These are phyloP conservation scores for Calcarius lapponicus DNA, from an alignment of 2,797 vertebrate genomes.

Conservation along the genomic window DNA sequence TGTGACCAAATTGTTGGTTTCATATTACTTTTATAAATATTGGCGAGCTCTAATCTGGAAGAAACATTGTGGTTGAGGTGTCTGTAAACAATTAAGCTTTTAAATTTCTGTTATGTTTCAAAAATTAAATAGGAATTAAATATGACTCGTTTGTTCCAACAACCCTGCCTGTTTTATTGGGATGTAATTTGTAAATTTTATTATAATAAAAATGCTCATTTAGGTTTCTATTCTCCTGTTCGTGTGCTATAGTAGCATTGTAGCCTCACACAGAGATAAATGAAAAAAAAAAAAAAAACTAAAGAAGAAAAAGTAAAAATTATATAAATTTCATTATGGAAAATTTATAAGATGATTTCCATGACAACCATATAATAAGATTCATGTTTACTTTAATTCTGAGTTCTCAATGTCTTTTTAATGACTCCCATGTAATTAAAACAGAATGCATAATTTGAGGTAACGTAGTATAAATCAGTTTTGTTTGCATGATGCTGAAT, in stretches of 20 bases:
- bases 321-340: slow-evolving; percentile 35
- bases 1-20: not conserved
- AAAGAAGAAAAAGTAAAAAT: not conserved
- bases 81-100: not conserved
- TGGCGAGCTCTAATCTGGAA: not conserved
- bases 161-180: not conserved
- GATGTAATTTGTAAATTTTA: not conserved
- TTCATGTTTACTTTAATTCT: slow-evolving; percentile 71
- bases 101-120: not conserved
- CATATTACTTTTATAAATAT: not conserved
- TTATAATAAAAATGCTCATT: not conserved
- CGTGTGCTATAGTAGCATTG: not conserved
- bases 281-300: not conserved
- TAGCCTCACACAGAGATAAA: not conserved
- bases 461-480: slow-evolving; percentile 47
- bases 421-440: slow-evolving; percentile 77
- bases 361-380: slow-evolving; percentile 76
- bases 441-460: slow-evolving; percentile 65
- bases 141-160: not conserved
- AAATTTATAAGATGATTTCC: slow-evolving; percentile 72
- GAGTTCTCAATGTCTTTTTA: slow-evolving; percentile 79
- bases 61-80: not conserved
- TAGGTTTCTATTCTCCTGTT: not conserved
- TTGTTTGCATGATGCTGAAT: slow-evolving; percentile 37
- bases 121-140: not conserved